Percentiles rank a stretch among this genome's conserved stretches.
These are phyloP conservation scores for Augochlora pura DNA, from an alignment of 1,140 invertebrate species.

Conservation along the genomic window DNA sequence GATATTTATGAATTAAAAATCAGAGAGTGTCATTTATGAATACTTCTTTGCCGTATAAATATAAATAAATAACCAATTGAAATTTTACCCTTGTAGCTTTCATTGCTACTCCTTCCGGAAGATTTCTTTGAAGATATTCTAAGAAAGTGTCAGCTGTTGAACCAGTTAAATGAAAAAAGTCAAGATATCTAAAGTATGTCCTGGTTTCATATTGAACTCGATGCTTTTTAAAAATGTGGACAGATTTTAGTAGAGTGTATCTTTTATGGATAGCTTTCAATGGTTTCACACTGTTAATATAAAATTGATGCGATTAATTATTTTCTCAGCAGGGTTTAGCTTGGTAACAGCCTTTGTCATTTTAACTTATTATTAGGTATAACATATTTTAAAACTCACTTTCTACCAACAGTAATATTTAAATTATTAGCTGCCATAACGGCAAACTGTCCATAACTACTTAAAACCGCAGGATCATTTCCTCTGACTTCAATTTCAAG, in stretches of 20 bases:
- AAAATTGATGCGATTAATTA: neutral
- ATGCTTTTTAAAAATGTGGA: constrained; percentile 96
- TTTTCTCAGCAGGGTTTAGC: too few species aligned
- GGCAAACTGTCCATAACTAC: constrained; percentile 94
- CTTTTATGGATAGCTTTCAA: constrained; percentile 88
- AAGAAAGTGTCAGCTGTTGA: constrained; percentile 97
- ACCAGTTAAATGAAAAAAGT: constrained; percentile 92
- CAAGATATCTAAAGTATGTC: constrained; percentile 94
- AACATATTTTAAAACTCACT: constrained; percentile 80
- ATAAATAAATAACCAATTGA: constrained; percentile 37
- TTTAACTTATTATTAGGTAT: too few species aligned
- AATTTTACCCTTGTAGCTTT: constrained; percentile 91
- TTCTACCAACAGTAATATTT: constrained; percentile 87
- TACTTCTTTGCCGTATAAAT: too few species aligned
- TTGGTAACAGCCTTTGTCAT: too few species aligned
- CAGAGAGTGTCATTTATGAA: too few species aligned
- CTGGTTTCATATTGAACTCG: constrained; percentile 97
- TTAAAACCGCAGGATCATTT: constrained; percentile 91
- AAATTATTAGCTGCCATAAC: constrained; percentile 89
- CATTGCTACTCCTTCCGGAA: constrained; percentile 97
- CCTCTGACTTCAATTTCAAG: constrained; percentile 93
- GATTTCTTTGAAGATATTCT: constrained; percentile 97
- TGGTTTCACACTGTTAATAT: constrained; percentile 84
- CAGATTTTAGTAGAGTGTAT: constrained; percentile 91
- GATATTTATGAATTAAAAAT: too few species aligned